A percentile compares a stretch with the other conserved stretches of the same genome.
phyloP scores from a whole-genome alignment of 1,140 invertebrate species.

The Drosophila sechellia region DNA sequence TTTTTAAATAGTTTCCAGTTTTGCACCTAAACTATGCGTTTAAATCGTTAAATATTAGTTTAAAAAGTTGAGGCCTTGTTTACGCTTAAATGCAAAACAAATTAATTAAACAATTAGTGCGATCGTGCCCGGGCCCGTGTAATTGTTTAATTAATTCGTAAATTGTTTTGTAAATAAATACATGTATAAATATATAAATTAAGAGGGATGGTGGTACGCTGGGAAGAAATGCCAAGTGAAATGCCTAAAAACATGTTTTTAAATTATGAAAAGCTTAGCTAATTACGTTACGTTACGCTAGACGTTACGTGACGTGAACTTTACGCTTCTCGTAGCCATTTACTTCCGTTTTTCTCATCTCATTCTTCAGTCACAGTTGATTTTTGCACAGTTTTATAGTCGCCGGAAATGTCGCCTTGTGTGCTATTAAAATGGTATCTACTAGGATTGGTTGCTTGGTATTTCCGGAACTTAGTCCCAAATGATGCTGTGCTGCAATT shows the following conservation, averaged over 20 bases:
- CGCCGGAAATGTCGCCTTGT: slow-evolving; percentile 36
- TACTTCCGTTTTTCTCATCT: slow-evolving; percentile 12
- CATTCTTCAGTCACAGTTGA: slow-evolving; percentile 76
- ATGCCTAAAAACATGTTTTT: slow-evolving; percentile 62
- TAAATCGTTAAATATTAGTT: slow-evolving; percentile 52
- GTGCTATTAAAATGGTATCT: slow-evolving; percentile 64
- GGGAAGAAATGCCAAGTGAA: slow-evolving; percentile 66
- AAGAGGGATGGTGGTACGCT: slow-evolving; percentile 20
- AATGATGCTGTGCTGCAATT: slow-evolving; percentile 77
- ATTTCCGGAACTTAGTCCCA: slow-evolving; percentile 62
- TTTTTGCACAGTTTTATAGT: slow-evolving; percentile 35
- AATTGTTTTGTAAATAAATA: slow-evolving; percentile 73
- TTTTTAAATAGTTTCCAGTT: slow-evolving; percentile 47
- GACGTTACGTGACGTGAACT: slow-evolving; percentile 54
- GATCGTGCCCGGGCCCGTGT: slow-evolving; percentile 47
- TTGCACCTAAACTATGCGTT: slow-evolving; percentile 60
- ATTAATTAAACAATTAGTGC: slow-evolving; percentile 84
- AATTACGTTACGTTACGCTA: slow-evolving; percentile 57
- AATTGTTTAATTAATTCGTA: slow-evolving; percentile 84
- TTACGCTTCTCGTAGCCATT: slow-evolving; percentile 39
- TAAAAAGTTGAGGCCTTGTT: slow-evolving; percentile 73
- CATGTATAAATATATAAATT: slow-evolving; percentile 71
- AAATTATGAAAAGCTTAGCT: slow-evolving; percentile 49
- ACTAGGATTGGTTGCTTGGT: slow-evolving; percentile 42
- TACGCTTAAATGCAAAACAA: slow-evolving; percentile 81